Evolutionary conservation across 2,113 vertebrate species (phyloP).

Genomic region (Prionailurus viverrinus): DNA sequence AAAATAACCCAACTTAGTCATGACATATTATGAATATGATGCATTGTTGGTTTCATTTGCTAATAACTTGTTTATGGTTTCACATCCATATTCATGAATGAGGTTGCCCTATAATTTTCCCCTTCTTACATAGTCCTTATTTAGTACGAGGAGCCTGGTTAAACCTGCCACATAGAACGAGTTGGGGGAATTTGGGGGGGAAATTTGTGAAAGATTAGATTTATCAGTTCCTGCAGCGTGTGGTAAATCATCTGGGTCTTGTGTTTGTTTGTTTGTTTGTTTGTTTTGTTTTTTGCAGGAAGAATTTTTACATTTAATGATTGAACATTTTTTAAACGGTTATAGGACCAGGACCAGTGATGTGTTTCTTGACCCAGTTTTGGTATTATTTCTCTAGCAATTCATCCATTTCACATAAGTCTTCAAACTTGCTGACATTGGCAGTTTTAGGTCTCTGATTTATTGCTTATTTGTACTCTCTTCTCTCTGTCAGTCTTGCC

Average conservation of each 20-base stretch:
- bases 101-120: background rate
- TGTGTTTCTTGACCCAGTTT: slow-evolving; percentile 7
- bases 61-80: slow-evolving; percentile 35
- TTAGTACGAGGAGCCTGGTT: background rate
- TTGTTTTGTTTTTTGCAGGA: background rate
- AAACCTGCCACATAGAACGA: background rate
- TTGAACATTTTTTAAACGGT: background rate
- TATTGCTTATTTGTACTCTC: background rate
- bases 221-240: background rate
- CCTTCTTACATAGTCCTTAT: slow-evolving; percentile 28
- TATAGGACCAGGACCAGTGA: background rate
- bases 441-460: background rate
- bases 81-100: slow-evolving; percentile 15
- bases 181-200: background rate
- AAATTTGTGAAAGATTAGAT: slow-evolving; percentile 18
- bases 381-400: background rate
- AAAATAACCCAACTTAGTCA: slow-evolving; percentile 61
- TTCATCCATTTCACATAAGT: slow-evolving; percentile 17
- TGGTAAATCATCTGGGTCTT: background rate
- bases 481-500: slow-evolving; percentile 2
- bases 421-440: background rate
- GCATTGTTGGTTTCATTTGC: slow-evolving; percentile 31
- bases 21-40: slow-evolving; percentile 14
- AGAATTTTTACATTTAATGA: slow-evolving; percentile 24
- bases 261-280: background rate